Percentiles rank a stretch among this genome's conserved stretches.
These are phyloP conservation scores for Vanessa atalanta DNA, from an alignment of 1,140 invertebrate genomes.

Conservation along the genomic window DNA sequence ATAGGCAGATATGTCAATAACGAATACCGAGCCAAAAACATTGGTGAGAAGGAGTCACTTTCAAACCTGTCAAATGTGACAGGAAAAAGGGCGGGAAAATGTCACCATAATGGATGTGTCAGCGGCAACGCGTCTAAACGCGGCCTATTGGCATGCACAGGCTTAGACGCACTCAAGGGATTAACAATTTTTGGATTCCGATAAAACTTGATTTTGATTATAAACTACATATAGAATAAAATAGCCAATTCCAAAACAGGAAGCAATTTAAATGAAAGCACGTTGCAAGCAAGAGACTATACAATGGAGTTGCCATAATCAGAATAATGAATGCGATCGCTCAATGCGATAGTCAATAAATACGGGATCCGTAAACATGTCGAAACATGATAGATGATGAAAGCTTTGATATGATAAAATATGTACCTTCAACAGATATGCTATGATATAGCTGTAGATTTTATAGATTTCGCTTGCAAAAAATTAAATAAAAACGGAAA, in stretches of 20 bases:
- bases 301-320: constrained; percentile 58
- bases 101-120: constrained; percentile 79
- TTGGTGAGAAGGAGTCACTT: constrained; percentile 70
- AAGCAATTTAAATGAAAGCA: constrained; percentile 37
- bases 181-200: constrained; percentile 56
- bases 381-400: constrained; percentile 74
- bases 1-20: constrained; percentile 32
- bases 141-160: constrained; percentile 64
- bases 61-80: constrained; percentile 78
- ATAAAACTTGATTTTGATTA: constrained; percentile 49
- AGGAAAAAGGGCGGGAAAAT: constrained; percentile 77
- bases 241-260: constrained; percentile 12
- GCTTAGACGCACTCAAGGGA: constrained; percentile 57
- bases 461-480: constrained; percentile 23
- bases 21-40: constrained; percentile 60
- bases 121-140: constrained; percentile 66
- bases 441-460: constrained; percentile 48
- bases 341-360: constrained; percentile 73
- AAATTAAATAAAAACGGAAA: constrained; percentile 8
- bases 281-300: constrained; percentile 38
- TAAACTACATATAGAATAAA: constrained; percentile 21
- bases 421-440: constrained; percentile 62
- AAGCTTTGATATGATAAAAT: constrained; percentile 72
- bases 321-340: constrained; percentile 72
- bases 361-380: constrained; percentile 72